phyloP scores from a whole-genome alignment of 2,113 vertebrate species.

The Hipposideros armiger region DNA sequence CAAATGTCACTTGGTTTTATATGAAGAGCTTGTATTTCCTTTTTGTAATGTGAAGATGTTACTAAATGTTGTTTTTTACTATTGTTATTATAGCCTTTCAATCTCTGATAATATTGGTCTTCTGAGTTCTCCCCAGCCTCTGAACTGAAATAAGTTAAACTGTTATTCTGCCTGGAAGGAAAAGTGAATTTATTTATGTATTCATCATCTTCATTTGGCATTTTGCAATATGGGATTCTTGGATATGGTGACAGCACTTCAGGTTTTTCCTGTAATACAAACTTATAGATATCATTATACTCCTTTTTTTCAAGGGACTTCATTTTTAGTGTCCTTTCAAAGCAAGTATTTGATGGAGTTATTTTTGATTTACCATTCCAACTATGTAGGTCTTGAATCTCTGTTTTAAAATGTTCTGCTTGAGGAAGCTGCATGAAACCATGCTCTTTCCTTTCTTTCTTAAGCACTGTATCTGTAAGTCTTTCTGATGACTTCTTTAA shows the following conservation, averaged over 20 bases:
- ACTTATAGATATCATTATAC: slow-evolving; percentile 12
- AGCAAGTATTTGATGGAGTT: slow-evolving; percentile 53
- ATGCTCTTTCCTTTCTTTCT: slow-evolving; percentile 71
- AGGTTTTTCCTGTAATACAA: not conserved
- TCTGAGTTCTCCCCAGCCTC: slow-evolving; percentile 64
- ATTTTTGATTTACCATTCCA: slow-evolving; percentile 63
- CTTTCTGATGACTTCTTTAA: slow-evolving; percentile 68
- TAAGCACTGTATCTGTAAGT: not conserved
- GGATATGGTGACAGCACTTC: slow-evolving; percentile 25
- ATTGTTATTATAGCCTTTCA: slow-evolving; percentile 74
- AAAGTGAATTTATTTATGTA: slow-evolving; percentile 40
- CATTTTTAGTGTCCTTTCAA: slow-evolving; percentile 68
- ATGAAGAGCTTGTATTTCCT: slow-evolving; percentile 56
- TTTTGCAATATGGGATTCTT: slow-evolving; percentile 63
- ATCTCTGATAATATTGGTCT: slow-evolving; percentile 52
- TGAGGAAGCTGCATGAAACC: not conserved
- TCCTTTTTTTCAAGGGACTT: slow-evolving; percentile 59
- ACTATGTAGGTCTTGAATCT: slow-evolving; percentile 47
- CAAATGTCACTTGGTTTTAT: slow-evolving; percentile 9
- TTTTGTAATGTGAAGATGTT: slow-evolving; percentile 47
- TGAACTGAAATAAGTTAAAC: slow-evolving; percentile 49
- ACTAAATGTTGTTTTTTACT: slow-evolving; percentile 70
- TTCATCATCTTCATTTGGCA: slow-evolving; percentile 52
- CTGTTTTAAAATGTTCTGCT: slow-evolving; percentile 70
- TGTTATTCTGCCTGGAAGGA: slow-evolving; percentile 43